Evolutionary conservation across 2,113 vertebrate genomes (phyloP).

Genomic region (Jaculus jaculus): DNA sequence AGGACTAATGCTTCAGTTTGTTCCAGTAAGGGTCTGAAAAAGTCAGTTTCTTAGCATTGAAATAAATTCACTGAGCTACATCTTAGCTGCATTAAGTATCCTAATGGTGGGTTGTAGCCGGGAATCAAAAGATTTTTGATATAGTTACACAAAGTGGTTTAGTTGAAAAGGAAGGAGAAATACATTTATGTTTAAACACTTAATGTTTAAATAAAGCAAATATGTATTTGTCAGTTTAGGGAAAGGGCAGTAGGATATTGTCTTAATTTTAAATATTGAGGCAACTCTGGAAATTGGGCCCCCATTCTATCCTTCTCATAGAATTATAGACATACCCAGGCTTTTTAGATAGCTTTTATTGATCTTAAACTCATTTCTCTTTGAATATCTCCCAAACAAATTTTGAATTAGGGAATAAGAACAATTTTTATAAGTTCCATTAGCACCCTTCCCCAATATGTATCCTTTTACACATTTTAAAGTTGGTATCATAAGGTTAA

Average conservation of each 20-base stretch:
- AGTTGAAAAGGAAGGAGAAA: constrained; percentile 31
- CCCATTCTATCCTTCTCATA: background rate
- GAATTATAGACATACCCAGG: background rate
- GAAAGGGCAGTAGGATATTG: background rate
- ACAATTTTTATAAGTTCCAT: too few relatives aligned
- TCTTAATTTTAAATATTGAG: constrained; percentile 33
- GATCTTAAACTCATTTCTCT: constrained; percentile 36
- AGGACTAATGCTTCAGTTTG: background rate
- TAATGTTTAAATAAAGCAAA: constrained; percentile 29
- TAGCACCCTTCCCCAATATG: too few relatives aligned
- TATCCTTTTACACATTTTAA: constrained; percentile 34
- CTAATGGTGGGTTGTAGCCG: background rate
- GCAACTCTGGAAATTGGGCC: background rate
- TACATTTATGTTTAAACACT: constrained; percentile 23
- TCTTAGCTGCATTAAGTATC: constrained; percentile 44
- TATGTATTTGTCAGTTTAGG: background rate
- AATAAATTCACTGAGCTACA: background rate
- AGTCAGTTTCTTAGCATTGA: background rate
- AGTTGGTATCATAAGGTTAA: constrained; percentile 15
- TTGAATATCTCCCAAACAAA: constrained; percentile 19
- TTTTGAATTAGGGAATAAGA: background rate
- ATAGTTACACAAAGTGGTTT: constrained; percentile 40
- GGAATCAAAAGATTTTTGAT: constrained; percentile 13
- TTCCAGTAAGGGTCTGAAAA: background rate
- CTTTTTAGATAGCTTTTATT: background rate